Conservation (phyloP, 2,797 vertebrate genomes). For the Hoplostethus mediterraneus region DNA sequence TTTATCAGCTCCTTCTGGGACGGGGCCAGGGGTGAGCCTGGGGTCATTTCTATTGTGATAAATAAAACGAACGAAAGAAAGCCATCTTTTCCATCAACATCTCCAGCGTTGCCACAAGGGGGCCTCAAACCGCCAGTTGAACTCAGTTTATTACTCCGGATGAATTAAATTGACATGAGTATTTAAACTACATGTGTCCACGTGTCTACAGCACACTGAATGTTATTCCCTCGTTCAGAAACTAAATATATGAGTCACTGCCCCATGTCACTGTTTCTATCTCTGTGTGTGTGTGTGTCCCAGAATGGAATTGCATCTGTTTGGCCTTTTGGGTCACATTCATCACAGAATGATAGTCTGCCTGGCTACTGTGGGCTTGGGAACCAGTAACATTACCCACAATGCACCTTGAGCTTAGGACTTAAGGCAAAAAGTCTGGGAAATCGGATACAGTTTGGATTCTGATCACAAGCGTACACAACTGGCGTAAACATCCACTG, state of each 20-base stretch:
- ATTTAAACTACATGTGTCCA: too few species aligned
- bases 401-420: constrained; percentile 59
- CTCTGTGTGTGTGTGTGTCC: constrained; percentile 13
- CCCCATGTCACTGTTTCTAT: neutral
- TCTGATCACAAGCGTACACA: constrained; percentile 17
- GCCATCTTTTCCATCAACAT: too few species aligned
- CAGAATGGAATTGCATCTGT: constrained; percentile 54
- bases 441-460: constrained; percentile 41
- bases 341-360: constrained; percentile 38
- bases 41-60: too few species aligned
- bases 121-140: too few species aligned
- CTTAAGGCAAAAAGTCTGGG: constrained; percentile 50
- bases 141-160: too few species aligned
- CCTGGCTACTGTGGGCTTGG: constrained; percentile 54
- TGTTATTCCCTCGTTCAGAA: constrained; percentile 3
- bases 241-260: neutral
- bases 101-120: too few species aligned
- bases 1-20: too few species aligned
- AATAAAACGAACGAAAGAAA: too few species aligned
- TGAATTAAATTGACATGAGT: too few species aligned
- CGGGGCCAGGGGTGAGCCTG: too few species aligned
- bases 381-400: constrained; percentile 67
- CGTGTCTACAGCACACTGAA: too few species aligned
- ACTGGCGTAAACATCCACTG: constrained; percentile 19
- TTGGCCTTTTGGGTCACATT: constrained; percentile 66